Conservation (phyloP, 2,113 vertebrate species). For the Dolichallabes microphthalmus region DNA sequence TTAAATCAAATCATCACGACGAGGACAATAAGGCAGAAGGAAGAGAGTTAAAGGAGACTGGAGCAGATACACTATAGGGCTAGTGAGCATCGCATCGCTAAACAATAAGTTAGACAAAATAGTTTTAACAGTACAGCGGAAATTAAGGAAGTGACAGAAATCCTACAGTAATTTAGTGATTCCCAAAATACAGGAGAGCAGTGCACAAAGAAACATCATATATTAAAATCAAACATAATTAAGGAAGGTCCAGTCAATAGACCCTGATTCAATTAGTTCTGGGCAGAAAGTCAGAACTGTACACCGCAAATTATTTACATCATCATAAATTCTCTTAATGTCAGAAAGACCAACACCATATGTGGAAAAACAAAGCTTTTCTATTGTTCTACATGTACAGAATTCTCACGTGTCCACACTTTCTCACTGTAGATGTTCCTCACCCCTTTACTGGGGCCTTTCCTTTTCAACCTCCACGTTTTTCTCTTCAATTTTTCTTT, state of each 20-base stretch:
- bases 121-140: slow-evolving; percentile 6
- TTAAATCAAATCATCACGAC: neutral
- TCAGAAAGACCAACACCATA: slow-evolving; percentile 32
- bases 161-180: slow-evolving; percentile 15
- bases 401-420: neutral
- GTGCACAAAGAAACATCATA: slow-evolving; percentile 42
- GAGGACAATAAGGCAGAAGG: neutral
- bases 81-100: neutral
- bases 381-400: neutral
- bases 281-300: slow-evolving; percentile 31
- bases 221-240: slow-evolving; percentile 51
- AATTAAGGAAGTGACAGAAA: neutral
- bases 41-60: neutral
- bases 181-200: slow-evolving; percentile 27
- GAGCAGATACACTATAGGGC: neutral
- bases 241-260: slow-evolving; percentile 34
- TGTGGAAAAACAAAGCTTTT: neutral
- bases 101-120: slow-evolving; percentile 39
- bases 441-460: slow-evolving; percentile 56
- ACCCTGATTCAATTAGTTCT: slow-evolving; percentile 38
- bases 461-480: slow-evolving; percentile 56
- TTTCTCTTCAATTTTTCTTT: neutral
- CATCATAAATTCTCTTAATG: slow-evolving; percentile 4
- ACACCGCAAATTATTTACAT: slow-evolving; percentile 39
- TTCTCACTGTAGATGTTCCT: neutral